Percentiles rank a stretch among this genome's conserved stretches.
Evolutionary conservation across 2,888 invertebrate species (phyloP).

Genomic region (Spisula subtruncata): DNA sequence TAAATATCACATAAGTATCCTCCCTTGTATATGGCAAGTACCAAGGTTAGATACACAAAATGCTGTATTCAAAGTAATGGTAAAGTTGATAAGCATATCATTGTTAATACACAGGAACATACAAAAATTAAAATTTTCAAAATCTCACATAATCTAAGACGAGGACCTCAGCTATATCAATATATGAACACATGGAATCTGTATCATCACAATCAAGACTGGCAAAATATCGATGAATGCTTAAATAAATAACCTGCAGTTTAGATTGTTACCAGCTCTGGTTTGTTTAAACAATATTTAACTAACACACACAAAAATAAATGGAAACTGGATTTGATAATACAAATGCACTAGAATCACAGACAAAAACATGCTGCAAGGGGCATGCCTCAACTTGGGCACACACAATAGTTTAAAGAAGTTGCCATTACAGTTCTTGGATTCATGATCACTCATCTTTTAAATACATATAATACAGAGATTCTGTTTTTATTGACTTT

Average conservation of each 20-base stretch:
- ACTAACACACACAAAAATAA: slow-evolving; percentile 60
- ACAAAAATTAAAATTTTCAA: slow-evolving; percentile 69
- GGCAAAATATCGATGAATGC: slow-evolving; percentile 62
- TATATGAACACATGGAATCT: slow-evolving; percentile 69
- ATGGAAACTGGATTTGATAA: slow-evolving; percentile 66
- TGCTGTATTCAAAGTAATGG: slow-evolving; percentile 59
- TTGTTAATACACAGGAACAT: slow-evolving; percentile 56
- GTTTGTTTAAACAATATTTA: slow-evolving; percentile 46
- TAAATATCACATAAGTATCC: slow-evolving; percentile 67
- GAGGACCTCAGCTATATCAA: slow-evolving; percentile 65
- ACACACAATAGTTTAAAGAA: slow-evolving; percentile 35
- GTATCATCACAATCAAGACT: slow-evolving; percentile 55
- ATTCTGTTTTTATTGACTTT: slow-evolving; percentile 43
- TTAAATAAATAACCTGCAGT: slow-evolving; percentile 58
- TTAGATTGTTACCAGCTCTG: slow-evolving; percentile 62
- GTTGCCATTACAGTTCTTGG: slow-evolving; percentile 54
- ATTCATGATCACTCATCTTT: slow-evolving; percentile 42
- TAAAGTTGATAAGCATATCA: slow-evolving; percentile 58
- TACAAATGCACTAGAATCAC: slow-evolving; percentile 63
- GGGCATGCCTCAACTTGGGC: slow-evolving; percentile 34
- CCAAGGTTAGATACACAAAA: slow-evolving; percentile 53
- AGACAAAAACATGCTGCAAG: slow-evolving; percentile 63
- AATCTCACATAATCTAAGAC: slow-evolving; percentile 65
- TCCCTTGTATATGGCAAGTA: slow-evolving; percentile 65
- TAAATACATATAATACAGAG: slow-evolving; percentile 50